Base-by-base conservation (phyloP, 2,113 vertebrate genomes). In the Xenopus laevis region DNA sequence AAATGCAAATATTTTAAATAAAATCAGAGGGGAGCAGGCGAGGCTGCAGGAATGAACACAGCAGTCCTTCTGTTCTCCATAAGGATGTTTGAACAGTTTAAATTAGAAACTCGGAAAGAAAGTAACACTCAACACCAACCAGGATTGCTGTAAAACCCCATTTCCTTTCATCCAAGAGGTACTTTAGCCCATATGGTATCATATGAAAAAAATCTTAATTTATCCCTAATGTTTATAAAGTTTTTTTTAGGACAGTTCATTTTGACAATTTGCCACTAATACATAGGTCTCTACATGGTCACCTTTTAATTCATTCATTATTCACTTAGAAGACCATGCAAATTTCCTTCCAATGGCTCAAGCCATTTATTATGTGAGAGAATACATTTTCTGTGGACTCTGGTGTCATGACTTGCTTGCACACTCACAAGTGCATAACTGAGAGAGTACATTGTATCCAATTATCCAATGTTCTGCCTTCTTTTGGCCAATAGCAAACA, bases 51-150 rank as follows among this genome's bases (percentile, higher is more conserved):
- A 23, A 20, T 50, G 66, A 74, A 55, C 0, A 0, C 30, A 0
- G 10, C 30, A 0, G 10, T 0, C 0, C 60, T 0, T 13, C 72
- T 30, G 69, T 69, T 78, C 64, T 66, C 0, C 0, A 11, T 0
- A 10, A 63, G 55, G 71, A 23, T 71, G 69, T 71, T 76, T 70
- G 72, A 77, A 40, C 27, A 21, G 53, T 62, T 82, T 74, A 64
- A n/a, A 45, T 57, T 70, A 62, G 57, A 65, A 55, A 47, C 71
- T 58, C 67, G 58, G 55, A 70, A 62, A 78, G 57, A 65, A 58
- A 50, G 71, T n/a, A 12, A 18, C 0, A 0, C 60, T 71, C 72
- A 53, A 71, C 71, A 67, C 66, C 62, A 66, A 68, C 68, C 46
- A 55, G 53, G 23, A 57, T 3, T 0, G 68, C 65, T 33, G 17